phyloP scores from a whole-genome alignment of 1,140 invertebrate species.

The Neomicropteryx cornuta region DNA sequence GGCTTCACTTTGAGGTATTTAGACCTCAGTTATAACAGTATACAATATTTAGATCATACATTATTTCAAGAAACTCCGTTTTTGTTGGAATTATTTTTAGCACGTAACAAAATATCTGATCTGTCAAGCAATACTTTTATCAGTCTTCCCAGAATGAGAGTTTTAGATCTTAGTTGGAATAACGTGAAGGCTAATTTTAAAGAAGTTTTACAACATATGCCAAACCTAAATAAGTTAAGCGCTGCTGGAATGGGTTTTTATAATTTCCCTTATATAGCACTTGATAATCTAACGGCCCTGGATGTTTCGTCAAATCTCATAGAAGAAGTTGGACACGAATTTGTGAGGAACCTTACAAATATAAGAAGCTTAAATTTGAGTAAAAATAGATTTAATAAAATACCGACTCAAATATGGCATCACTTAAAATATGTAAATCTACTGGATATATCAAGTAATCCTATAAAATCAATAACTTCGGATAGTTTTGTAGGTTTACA shows the following conservation, averaged over 20 bases:
- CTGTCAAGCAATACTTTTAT: conserved; percentile 83
- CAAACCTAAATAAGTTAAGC: conserved; percentile 63
- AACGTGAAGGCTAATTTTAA: conserved; percentile 75
- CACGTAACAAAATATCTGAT: conserved; percentile 70
- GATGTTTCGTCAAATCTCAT: conserved; percentile 68
- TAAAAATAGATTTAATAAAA: conserved; percentile 50
- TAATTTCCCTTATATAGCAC: conserved; percentile 57
- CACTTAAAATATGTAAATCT: conserved; percentile 45
- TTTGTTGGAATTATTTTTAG: conserved; percentile 66
- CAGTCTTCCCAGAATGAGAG: conserved; percentile 63
- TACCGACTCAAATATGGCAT: conserved; percentile 51
- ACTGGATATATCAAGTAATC: conserved; percentile 53
- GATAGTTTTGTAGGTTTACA: conserved; percentile 43
- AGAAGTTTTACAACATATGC: conserved; percentile 80
- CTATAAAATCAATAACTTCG: conserved; percentile 41
- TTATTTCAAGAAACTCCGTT: conserved; percentile 75
- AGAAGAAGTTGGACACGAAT: conserved; percentile 44
- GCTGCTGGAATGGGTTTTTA: conserved; percentile 63
- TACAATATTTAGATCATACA: conserved; percentile 79
- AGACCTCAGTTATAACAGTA: conserved; percentile 65
- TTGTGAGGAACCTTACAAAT: conserved; percentile 48
- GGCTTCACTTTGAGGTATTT: conserved; percentile 64
- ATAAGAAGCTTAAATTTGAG: conserved; percentile 54
- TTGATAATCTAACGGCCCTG: conserved; percentile 58
- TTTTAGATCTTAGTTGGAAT: conserved; percentile 71